Base-by-base conservation (phyloP, 2,113 vertebrate genomes). In the Neomonachus schauinslandi region DNA sequence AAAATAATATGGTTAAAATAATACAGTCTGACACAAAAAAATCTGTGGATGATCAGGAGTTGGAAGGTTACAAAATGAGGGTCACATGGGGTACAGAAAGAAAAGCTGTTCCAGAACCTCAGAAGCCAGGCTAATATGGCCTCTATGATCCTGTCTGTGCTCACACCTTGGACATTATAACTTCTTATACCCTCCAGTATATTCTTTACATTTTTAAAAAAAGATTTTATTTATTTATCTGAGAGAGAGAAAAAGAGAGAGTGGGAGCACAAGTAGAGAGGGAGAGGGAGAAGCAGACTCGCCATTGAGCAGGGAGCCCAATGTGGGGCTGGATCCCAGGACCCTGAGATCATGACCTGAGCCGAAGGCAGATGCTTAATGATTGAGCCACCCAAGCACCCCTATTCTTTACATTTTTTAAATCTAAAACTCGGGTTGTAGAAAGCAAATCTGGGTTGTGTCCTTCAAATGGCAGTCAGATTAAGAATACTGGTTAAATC, bases 111-210 rank as follows among this genome's bases (percentile, higher is more conserved):
- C 97, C 96, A 96, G 84, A 88, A 82, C 46, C 76, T 95, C 57
- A 69, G 89, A 39, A 88, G 55, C 4, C 57, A 91, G 19, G 36
- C 98, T 95, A 99, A 97, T 99, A 99, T 0, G 99, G 99, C 80
- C 99, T 98, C 99, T 98, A 72, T 98, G 98, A 92, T 99, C 99
- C 96, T 99, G 99, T 92, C 99, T 98, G 97, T 99, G 99, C 51
- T 99, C 99, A 98, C 99, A 98, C 98, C 98, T 99, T 99, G 97
- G 46, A 63, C 42, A 63, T n/a, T 42, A 24, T 1, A 26, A 83
- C 69, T 42, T 89, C 87, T 69, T 46, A 42, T 55, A 36, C 88
- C 82, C 33, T 77, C 59, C 39, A 46, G 42, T 57, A 46, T 71
- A 49, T 24, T 96, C 26, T 89, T 69, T 72, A 79, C 8, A 63